phyloP scores from a whole-genome alignment of 2,888 invertebrate genomes.

The Coelogynopora nodosa region DNA sequence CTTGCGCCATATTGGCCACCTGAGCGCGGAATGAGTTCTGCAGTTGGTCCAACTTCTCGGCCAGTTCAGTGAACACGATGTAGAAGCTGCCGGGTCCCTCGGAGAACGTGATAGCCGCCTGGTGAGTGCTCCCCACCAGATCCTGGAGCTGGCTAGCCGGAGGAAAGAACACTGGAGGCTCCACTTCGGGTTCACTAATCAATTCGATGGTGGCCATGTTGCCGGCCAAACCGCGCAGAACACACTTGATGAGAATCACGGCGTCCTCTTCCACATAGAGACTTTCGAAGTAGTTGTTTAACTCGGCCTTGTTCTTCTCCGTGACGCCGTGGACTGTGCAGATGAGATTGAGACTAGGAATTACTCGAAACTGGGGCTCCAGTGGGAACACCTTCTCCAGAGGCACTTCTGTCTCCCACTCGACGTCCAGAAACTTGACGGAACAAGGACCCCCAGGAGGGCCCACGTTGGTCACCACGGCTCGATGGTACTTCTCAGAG shows the following conservation, averaged over 20 bases:
- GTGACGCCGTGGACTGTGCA: background rate
- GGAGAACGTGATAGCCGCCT: background rate
- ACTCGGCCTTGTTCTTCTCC: background rate
- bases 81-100: background rate
- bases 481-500: background rate
- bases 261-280: background rate
- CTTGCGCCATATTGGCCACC: background rate
- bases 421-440: background rate
- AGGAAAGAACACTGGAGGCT: background rate
- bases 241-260: background rate
- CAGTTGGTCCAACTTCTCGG: background rate
- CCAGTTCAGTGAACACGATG: background rate
- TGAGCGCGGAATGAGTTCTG: background rate
- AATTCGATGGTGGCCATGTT: background rate
- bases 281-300: background rate
- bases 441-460: background rate
- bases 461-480: background rate
- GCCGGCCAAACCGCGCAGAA: background rate
- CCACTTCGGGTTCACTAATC: background rate
- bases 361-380: background rate
- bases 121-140: background rate
- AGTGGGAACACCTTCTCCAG: background rate
- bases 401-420: background rate
- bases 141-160: background rate
- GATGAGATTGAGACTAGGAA: background rate